Evolutionary conservation across 2,113 vertebrate genomes (phyloP), one percentile per base, ranked within the genome.

Genomic region (Dolichallabes microphthalmus): DNA sequence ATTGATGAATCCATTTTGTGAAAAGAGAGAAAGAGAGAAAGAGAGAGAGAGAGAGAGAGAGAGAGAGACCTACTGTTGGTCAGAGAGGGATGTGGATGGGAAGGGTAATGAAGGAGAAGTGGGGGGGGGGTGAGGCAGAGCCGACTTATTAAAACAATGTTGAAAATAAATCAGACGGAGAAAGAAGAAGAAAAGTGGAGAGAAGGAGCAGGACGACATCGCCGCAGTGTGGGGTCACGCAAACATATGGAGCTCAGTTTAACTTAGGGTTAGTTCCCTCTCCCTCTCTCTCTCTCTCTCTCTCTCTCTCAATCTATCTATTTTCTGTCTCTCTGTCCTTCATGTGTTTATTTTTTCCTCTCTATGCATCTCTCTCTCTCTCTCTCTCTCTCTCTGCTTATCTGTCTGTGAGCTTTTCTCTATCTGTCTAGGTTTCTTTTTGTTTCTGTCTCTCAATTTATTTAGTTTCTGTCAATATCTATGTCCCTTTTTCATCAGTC

Each of bases 111-210:
- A 89, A 87, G 82, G 60, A 88, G 86, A 82, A 85, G 11, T 1
- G n/a, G 52, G 17, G 11, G 3, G n/a, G 52, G 17, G 53, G 3
- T 4, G 11, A 17, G 15, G 75, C 76, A 85, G 63, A 87, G 74
- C 82, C 86, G 71, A 86, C 77, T 88, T 88, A 89, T 87, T 89
- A 90, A 86, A 89, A 86, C 83, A 88, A 83, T 71, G 68, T 82
- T 88, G 66, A 61, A 87, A 86, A 91, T 90, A 87, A 89, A 89
- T 90, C 87, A 90, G 87, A 88, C 11, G 73, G 80, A 82, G 69
- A 30, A 86, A 69, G 69, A 82, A 27, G 75, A 79, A 57, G 73
- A 60, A 4, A 30, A n/a, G 53, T 5, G 0, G 35, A 35, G n/a
- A n/a, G 27, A 60, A 75, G 50, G 79, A 84, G 81, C 15, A 73